These are phyloP conservation scores for Aythya baeri DNA, from an alignment of 2,113 vertebrate species.

Conservation along the genomic window DNA sequence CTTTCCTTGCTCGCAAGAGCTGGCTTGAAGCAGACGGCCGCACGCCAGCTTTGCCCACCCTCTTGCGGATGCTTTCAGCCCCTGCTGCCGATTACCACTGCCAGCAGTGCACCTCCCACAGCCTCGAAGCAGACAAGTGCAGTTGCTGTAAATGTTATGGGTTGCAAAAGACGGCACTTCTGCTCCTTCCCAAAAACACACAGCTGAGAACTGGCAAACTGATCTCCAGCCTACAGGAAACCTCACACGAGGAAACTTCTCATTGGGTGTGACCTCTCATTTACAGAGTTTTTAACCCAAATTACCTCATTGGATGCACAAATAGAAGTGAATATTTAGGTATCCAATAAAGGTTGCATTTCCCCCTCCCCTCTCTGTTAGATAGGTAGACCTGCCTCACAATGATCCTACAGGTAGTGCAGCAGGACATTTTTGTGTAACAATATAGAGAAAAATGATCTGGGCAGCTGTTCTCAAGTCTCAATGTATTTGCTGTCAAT, in stretches of 20 bases:
- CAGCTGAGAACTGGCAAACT: constrained; percentile 45
- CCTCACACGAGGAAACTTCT: not conserved
- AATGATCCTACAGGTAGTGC: fast-evolving
- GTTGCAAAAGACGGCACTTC: constrained; percentile 21
- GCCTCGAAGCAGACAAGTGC: not conserved
- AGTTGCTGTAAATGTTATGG: constrained; percentile 45
- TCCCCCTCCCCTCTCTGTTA: not conserved
- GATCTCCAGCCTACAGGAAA: constrained; percentile 18
- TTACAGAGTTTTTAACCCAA: not conserved
- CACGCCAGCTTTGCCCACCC: not conserved
- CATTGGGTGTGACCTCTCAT: not conserved
- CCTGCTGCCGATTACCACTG: constrained; percentile 16
- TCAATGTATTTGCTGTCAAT: not conserved
- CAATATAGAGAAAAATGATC: not conserved
- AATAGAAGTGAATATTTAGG: not conserved
- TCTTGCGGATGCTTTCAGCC: constrained; percentile 14
- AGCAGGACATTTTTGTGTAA: not conserved
- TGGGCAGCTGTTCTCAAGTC: not conserved
- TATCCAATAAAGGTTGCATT: not conserved
- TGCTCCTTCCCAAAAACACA: not conserved
- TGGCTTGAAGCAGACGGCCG: not conserved
- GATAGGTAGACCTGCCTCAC: not conserved
- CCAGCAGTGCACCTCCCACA: constrained; percentile 18
- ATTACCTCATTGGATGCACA: not conserved
- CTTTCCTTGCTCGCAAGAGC: not conserved